These are phyloP conservation scores for Danio choprae DNA, from an alignment of 2,797 vertebrate species.

Conservation along the genomic window DNA sequence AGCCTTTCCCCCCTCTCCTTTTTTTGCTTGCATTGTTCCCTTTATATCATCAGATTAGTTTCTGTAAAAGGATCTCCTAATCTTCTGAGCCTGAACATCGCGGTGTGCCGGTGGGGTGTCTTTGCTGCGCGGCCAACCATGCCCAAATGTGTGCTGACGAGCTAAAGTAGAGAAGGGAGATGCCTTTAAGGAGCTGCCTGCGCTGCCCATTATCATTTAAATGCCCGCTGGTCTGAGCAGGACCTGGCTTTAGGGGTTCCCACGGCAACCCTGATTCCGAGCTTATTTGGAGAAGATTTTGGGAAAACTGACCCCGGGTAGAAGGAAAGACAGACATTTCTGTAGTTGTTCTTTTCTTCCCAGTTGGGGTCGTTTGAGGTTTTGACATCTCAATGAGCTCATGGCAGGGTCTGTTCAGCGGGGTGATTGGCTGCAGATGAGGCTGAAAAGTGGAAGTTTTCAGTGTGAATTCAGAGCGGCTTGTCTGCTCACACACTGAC, in stretches of 20 bases:
- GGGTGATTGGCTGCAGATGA: slow-evolving; percentile 55
- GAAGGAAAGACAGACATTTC: slow-evolving; percentile 22
- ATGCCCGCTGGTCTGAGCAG: slow-evolving; percentile 51
- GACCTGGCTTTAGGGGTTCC: slow-evolving; percentile 76
- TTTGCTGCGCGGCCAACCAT: slow-evolving; percentile 78
- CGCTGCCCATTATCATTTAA: slow-evolving; percentile 64
- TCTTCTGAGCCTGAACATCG: slow-evolving; percentile 77
- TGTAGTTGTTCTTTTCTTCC: slow-evolving; percentile 48
- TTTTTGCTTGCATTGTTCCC: slow-evolving; percentile 65
- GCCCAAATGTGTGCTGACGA: slow-evolving; percentile 74
- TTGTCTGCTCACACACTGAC: slow-evolving; percentile 42
- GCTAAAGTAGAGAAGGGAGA: slow-evolving; percentile 50
- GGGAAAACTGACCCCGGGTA: slow-evolving; percentile 29
- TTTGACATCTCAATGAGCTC: slow-evolving; percentile 67
- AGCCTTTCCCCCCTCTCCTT: slow-evolving; percentile 24
- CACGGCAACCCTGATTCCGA: slow-evolving; percentile 72
- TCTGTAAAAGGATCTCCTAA: slow-evolving; percentile 75
- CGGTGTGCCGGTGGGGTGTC: slow-evolving; percentile 77
- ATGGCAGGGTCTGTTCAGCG: slow-evolving; percentile 42
- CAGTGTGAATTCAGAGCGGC: slow-evolving; percentile 44
- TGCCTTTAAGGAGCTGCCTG: slow-evolving; percentile 41
- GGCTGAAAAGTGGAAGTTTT: slow-evolving; percentile 52
- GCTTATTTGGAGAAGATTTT: slow-evolving; percentile 42
- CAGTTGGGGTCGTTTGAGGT: slow-evolving; percentile 56
- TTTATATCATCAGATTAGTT: slow-evolving; percentile 78